Evolutionary conservation across 2,113 vertebrate species (phyloP).

Genomic region (Anser cygnoides): DNA sequence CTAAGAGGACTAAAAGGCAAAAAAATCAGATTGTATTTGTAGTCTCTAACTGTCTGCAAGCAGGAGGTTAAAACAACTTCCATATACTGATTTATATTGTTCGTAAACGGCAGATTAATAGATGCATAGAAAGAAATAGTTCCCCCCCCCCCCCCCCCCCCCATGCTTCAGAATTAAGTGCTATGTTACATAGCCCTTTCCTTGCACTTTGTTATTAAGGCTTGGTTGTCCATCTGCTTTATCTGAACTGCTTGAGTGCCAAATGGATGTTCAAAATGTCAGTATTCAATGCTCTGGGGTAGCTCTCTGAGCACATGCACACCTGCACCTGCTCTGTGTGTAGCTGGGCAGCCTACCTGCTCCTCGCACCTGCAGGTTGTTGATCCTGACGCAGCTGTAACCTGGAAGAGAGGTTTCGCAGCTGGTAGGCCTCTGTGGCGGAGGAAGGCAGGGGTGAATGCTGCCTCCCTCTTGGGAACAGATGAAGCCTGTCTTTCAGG

Average conservation of each 20-base stretch:
- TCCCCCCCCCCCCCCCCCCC: no score
- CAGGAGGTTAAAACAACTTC: not conserved
- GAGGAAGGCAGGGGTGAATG: not conserved
- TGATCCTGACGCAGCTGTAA: not conserved
- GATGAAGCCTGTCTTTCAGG: not conserved
- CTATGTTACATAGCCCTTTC: not conserved
- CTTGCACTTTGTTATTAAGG: not conserved
- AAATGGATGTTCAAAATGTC: not conserved
- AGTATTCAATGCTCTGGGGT: not conserved
- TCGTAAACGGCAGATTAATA: not conserved
- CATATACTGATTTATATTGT: not conserved
- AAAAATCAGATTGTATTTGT: not conserved
- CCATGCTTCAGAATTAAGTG: not conserved
- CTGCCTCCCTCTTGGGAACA: not conserved
- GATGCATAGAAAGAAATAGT: not conserved
- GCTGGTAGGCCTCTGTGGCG: not conserved
- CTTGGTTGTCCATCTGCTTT: not conserved
- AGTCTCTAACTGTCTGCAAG: not conserved
- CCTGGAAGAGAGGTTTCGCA: not conserved
- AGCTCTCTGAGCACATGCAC: not conserved
- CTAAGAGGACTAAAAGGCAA: not conserved
- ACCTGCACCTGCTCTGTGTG: not conserved
- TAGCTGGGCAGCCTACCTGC: not conserved
- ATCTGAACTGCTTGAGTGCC: not conserved
- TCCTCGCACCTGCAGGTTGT: not conserved